A percentile compares a stretch with the other conserved stretches of the same genome.
Evolutionary conservation across 2,888 invertebrate genomes (phyloP).

Genomic region (Cataglyphis cursor): DNA sequence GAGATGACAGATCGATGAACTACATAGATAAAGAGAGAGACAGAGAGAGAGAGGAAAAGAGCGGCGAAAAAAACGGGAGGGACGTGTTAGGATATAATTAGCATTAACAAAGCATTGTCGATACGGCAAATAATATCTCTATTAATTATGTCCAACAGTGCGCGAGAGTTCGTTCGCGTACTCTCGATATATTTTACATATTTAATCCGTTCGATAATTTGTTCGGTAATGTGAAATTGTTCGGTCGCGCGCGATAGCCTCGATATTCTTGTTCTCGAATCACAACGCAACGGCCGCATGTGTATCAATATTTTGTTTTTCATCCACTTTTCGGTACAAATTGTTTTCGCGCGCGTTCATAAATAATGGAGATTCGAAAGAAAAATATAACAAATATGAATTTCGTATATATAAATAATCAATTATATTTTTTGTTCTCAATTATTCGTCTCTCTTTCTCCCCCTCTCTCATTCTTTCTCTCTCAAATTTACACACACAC

Average conservation of each 20-base stretch:
- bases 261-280: slow-evolving; percentile 37
- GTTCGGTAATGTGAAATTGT: slow-evolving; percentile 68
- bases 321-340: not conserved
- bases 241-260: slow-evolving; percentile 15
- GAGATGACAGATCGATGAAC: slow-evolving; percentile 22
- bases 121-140: slow-evolving; percentile 70
- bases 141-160: slow-evolving; percentile 71
- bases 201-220: slow-evolving; percentile 69
- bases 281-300: not conserved
- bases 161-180: slow-evolving; percentile 5
- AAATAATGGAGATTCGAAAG: not conserved
- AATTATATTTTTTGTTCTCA: not conserved
- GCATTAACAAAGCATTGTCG: slow-evolving; percentile 73
- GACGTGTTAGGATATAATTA: slow-evolving; percentile 68
- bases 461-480: not conserved
- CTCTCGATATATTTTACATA: slow-evolving; percentile 63
- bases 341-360: not conserved
- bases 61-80: not conserved
- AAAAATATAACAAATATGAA: not conserved
- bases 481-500: not conserved
- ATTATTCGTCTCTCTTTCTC: not conserved
- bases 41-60: not conserved
- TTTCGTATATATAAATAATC: not conserved
- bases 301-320: slow-evolving; percentile 5
- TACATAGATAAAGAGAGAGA: not conserved